Evolutionary conservation across 1,140 invertebrate species (phyloP).

Genomic region (Pinna nobilis): DNA sequence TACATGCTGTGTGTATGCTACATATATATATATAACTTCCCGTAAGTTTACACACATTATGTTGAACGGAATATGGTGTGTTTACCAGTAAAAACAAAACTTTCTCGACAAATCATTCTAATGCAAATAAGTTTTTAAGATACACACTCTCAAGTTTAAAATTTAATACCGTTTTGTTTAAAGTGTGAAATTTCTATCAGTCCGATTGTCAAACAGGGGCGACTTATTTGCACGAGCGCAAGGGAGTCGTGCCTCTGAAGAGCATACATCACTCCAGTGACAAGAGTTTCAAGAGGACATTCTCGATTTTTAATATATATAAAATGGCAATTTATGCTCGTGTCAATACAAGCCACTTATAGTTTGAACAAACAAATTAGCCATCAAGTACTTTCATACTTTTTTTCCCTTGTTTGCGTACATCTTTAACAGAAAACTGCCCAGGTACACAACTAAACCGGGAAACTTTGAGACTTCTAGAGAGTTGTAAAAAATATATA

Average conservation of each 20-base stretch:
- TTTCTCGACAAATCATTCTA: slow-evolving; percentile 13
- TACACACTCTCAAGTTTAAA: slow-evolving; percentile 13
- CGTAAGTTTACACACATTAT: no score
- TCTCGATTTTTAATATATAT: slow-evolving; percentile 6
- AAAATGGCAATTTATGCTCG: slow-evolving; percentile 1
- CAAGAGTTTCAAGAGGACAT: slow-evolving; percentile 1
- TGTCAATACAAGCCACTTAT: slow-evolving; percentile 30
- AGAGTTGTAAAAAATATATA: background rate
- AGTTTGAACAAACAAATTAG: slow-evolving; percentile 24
- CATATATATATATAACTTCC: no score
- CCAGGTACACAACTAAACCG: background rate
- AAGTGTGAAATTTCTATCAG: slow-evolving; percentile 28
- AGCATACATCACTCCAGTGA: slow-evolving; percentile 1
- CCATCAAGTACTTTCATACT: slow-evolving; percentile 10
- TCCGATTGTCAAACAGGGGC: slow-evolving; percentile 19
- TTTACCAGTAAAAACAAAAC: slow-evolving; percentile 15
- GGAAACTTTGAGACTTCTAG: background rate
- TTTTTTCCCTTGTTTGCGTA: slow-evolving; percentile 2
- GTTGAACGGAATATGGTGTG: no score
- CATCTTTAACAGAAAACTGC: background rate
- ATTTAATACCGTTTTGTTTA: slow-evolving; percentile 39
- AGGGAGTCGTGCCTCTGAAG: background rate
- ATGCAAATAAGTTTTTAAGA: slow-evolving; percentile 12
- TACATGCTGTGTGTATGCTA: no score
- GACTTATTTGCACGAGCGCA: slow-evolving; percentile 10